Evolutionary conservation across 2,888 invertebrate species (phyloP), one percentile per base, ranked within the genome.

Genomic region (Nomada ferruginata): DNA sequence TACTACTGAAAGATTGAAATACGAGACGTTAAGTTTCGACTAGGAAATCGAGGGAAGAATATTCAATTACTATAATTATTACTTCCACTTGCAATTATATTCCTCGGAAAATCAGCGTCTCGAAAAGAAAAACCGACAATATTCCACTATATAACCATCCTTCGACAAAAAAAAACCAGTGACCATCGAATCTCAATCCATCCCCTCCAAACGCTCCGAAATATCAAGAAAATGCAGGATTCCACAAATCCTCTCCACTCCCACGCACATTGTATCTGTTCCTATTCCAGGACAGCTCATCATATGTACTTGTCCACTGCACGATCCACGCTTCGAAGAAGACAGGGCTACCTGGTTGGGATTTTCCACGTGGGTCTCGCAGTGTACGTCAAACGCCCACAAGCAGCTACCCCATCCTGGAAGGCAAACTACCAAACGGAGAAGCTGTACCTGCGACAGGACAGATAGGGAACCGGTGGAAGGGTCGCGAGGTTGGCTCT

Each of bases 381-480:
- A 61, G 59, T 57, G 71, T 23, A 55, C 70, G 76, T 71, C 60
- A 50, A 70, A 53, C 72, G 63, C 44, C 53, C 63, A 26, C 60
- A 26, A 44, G 44, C 55, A 29, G 11, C 29, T 36, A 7, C 36
- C 36, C 36, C 36, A 36, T 36, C 5, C 36, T 42, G 57, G 47
- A 3, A 15, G 29, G 20, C 64, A 50, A 55, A 63, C 60, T 29
- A 44, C 50, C 50, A 64, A 53, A 53, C 70, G 64, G 66, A 50
- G 77, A 55, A 63, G 60, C 71, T 36, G 7, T 85, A 85, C 80
- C 77, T 81, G 83, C 70, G 60, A 73, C 65, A 60, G 61, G 69
- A 69, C 69, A 74, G 66, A 74, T 73, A 84, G 79, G 76, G 44
- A 74, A 59, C 53, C 50, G 52, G 47, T 47, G 59, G 69, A 72